Percentiles rank a stretch among this genome's conserved stretches.
phyloP scores from a whole-genome alignment of 2,797 vertebrate species.

The Scyliorhinus canicula region DNA sequence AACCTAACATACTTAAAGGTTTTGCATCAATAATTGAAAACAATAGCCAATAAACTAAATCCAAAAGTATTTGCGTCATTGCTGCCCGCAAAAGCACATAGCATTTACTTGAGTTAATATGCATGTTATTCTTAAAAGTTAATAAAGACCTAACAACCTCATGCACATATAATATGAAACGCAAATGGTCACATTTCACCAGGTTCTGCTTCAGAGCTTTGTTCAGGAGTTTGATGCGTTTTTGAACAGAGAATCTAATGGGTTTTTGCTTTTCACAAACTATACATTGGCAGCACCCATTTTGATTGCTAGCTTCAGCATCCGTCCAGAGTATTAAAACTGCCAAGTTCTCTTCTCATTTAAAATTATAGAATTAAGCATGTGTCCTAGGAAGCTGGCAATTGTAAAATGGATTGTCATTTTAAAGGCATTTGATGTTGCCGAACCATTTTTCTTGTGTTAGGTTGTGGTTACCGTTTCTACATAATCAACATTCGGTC shows the following conservation, averaged over 20 bases:
- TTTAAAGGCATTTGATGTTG: not conserved
- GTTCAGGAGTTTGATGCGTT: not conserved
- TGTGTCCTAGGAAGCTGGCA: not conserved
- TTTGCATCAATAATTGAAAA: not conserved
- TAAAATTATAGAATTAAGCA: not conserved
- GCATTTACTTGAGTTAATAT: too few relatives aligned
- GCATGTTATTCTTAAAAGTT: not conserved
- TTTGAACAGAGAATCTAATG: not conserved
- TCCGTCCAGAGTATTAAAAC: not conserved
- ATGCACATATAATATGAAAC: not conserved
- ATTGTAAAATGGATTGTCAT: not conserved
- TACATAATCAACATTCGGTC: not conserved
- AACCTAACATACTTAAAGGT: not conserved
- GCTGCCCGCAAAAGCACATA: not conserved
- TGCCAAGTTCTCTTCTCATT: not conserved
- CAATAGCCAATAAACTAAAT: not conserved
- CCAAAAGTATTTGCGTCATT: not conserved
- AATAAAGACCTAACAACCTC: not conserved
- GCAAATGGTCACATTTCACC: not conserved
- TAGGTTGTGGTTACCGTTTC: not conserved
- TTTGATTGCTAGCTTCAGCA: not conserved
- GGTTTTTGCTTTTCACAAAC: not conserved
- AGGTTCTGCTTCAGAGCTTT: not conserved
- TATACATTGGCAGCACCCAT: not conserved
- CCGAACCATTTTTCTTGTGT: not conserved